phyloP scores from a whole-genome alignment of 2,113 vertebrate species.

The Atlantisia rogersi region DNA sequence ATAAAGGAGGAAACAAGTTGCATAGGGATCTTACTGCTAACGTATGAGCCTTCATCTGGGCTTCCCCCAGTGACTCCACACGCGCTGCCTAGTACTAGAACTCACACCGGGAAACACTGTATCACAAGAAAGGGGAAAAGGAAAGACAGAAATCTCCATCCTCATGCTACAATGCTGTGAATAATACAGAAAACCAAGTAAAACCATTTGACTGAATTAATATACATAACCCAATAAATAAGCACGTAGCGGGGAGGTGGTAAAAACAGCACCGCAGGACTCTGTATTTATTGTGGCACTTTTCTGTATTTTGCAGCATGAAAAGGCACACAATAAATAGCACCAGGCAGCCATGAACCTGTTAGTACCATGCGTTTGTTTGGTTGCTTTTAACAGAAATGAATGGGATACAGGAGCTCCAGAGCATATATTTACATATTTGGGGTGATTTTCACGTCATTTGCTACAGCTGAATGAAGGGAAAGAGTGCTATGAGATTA shows the following conservation, averaged over 20 bases:
- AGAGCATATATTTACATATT: not conserved
- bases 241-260: not conserved
- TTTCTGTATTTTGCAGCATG: not conserved
- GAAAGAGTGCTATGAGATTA: not conserved
- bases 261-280: not conserved
- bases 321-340: not conserved
- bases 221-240: not conserved
- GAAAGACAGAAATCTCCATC: not conserved
- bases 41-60: rapidly evolving
- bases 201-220: not conserved
- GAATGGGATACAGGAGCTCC: not conserved
- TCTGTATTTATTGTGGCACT: not conserved
- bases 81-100: rapidly evolving
- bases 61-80: not conserved
- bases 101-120: not conserved
- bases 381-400: not conserved
- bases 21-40: not conserved
- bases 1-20: not conserved
- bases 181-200: not conserved
- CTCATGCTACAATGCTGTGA: rapidly evolving
- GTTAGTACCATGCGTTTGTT: not conserved
- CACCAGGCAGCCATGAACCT: not conserved
- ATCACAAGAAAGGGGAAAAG: not conserved
- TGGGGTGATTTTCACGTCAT: not conserved
- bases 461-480: not conserved